phyloP scores from a whole-genome alignment of 1,140 invertebrate genomes.

The Latrodectus geometricus region DNA sequence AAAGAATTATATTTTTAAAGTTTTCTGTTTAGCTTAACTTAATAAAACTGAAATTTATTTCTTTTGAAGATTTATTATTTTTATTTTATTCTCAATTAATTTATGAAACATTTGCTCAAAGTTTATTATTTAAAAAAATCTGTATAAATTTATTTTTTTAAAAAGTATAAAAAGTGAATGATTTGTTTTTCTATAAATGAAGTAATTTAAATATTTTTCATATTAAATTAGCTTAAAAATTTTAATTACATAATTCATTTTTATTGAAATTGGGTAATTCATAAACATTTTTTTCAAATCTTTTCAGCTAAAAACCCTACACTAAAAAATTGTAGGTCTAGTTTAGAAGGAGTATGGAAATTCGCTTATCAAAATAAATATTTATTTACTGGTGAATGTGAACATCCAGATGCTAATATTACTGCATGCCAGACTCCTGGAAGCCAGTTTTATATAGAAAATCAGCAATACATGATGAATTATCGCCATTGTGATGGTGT shows the following conservation, averaged over 20 bases:
- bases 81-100: no score
- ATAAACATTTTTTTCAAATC: not conserved
- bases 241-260: not conserved
- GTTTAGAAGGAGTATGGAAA: slow-evolving; percentile 93
- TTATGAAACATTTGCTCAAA: no score
- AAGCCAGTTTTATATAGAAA: slow-evolving; percentile 94
- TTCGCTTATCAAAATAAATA: slow-evolving; percentile 91
- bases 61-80: no score
- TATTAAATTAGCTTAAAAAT: not conserved
- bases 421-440: slow-evolving; percentile 95
- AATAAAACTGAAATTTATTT: no score
- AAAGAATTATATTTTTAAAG: no score
- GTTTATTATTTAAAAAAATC: no score
- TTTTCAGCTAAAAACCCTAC: slow-evolving; percentile 84
- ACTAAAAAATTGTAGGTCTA: slow-evolving; percentile 91
- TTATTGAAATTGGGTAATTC: not conserved
- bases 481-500: slow-evolving; percentile 89
- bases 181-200: no score
- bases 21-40: no score
- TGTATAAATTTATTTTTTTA: no score
- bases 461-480: slow-evolving; percentile 96
- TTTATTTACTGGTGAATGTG: slow-evolving; percentile 90
- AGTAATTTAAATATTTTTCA: no score
- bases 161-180: no score
- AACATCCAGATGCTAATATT: slow-evolving; percentile 87